A percentile compares a stretch with the other conserved stretches of the same genome.
Conservation (phyloP, 1,140 invertebrate species). For the Drosophila kurseongensis region DNA sequence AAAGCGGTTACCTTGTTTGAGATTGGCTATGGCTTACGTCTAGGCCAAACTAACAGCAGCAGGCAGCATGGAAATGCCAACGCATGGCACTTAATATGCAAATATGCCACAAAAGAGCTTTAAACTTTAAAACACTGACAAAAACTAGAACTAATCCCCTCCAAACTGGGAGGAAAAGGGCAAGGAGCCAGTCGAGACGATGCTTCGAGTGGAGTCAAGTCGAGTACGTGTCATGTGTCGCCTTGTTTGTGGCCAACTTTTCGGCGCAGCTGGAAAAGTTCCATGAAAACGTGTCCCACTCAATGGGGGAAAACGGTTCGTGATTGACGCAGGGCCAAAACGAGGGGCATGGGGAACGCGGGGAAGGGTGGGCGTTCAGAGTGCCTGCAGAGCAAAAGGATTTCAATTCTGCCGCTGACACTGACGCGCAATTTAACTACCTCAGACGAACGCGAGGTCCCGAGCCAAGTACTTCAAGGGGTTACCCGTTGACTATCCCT, state of each 20-base stretch:
- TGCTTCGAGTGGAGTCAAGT: constrained; percentile 42
- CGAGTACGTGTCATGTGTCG: constrained; percentile 79
- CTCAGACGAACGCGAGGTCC: constrained; percentile 40
- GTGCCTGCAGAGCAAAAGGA: constrained; percentile 56
- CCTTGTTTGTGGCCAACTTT: constrained; percentile 76
- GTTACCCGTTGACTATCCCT: constrained; percentile 21
- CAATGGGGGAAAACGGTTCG: constrained; percentile 55
- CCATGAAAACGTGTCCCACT: constrained; percentile 70
- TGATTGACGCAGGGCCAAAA: constrained; percentile 63
- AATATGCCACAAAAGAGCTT: constrained; percentile 79
- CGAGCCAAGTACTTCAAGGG: constrained; percentile 20
- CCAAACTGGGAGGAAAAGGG: neutral
- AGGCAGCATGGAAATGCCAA: constrained; percentile 43
- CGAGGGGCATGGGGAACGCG: neutral
- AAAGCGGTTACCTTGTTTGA: constrained; percentile 29
- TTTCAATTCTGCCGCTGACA: constrained; percentile 72
- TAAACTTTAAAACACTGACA: constrained; percentile 78
- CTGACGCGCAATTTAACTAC: constrained; percentile 67
- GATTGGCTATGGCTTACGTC: constrained; percentile 63
- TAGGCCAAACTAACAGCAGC: constrained; percentile 68
- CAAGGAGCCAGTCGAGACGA: neutral
- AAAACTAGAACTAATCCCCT: constrained; percentile 56
- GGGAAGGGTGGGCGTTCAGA: constrained; percentile 7
- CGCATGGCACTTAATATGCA: constrained; percentile 81
- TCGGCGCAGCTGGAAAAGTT: constrained; percentile 69